Base-by-base conservation (phyloP, 2,797 vertebrate species). In the Selene dorsalis region DNA sequence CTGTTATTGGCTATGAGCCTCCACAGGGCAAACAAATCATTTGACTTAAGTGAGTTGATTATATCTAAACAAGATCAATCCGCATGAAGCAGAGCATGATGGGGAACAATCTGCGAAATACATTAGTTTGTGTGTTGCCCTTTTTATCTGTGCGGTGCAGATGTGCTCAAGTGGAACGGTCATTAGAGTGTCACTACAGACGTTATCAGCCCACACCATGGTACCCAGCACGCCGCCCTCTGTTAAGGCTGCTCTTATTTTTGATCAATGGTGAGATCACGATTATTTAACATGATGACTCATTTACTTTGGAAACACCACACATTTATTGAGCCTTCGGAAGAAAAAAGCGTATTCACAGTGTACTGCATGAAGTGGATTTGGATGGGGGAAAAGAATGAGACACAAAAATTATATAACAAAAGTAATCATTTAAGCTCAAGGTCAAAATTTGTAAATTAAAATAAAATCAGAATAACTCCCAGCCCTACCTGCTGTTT, bases 1-100 rank as follows among this genome's bases (percentile, higher is more conserved):
- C 84, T 83, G 81, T 77, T 47, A 41, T 39, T 43, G 52, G 65
- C 35, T 32, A 60, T 17, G 28, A 43, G 38, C 7, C 57, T n/a
- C 28, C 24, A 24, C 22, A 47, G 20, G 26, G 4, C 13, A 1
- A 56, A 39, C 3, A 1, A 11, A 67, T 57, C 2, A 1, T 20
- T 48, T 41, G 4, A 52, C 24, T 0, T 39, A 45, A 26, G 17
- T 7, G 5, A n/a, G 16, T 5, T 47, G 10, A 26, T 14, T n/a
- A 26, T 6, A 45, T 38, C 39, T 45, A 9, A 20, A n/a, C 11
- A 56, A 24, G 3, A 45, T 73, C 60, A 35, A 52, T n/a, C 12
- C 2, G 9, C 0, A 5, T 24, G 17, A 69, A 53, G 32, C 6
- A 20, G 8, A 17, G 22, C 47, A 45, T 71, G 57, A 63, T 77